Evolutionary conservation across 2,797 vertebrate species (phyloP), one percentile per base, ranked within the genome.

Genomic region (Rhinoraja longicauda): DNA sequence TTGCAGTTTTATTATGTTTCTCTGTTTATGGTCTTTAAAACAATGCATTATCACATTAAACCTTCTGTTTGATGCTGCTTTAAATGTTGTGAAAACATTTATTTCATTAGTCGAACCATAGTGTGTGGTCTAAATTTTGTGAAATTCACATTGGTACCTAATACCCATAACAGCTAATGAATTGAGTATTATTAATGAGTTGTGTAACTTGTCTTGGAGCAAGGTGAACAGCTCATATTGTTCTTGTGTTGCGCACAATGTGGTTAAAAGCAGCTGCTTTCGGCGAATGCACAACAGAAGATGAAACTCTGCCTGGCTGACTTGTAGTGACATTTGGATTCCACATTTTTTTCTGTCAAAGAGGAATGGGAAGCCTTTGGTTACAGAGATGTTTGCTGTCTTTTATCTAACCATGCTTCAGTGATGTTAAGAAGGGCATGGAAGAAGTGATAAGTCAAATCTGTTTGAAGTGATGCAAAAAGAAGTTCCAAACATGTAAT

Each of bases 381-480:
- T 94, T 95, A 94, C 95, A 95, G 90, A 75, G 94, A 96, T 96
- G 94, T 93, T 93, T 93, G 88, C 94, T 95, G 94, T 95, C 93
- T 93, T 95, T 92, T 8, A 95, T 93, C 57, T 96, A 91, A 94
- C 95, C 95, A 96, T 97, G 96, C 95, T 94, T 95, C 95, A 96
- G 95, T 94, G 94, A 97, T 97, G 97, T 96, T 95, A 97, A 96
- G 94, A 95, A 94, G 93, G 75, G 90, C 93, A 93, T 91, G 92
- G 95, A 97, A 95, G 96, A 96, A 96, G 95, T 93, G 95, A 94
- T 96, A 97, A 96, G 95, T 95, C 96, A 96, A 95, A 96, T 96
- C 95, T 96, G 94, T 96, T 94, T 96, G 95, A 97, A 96, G 96
- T 95, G 94, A 94, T 95, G 96, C 95, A 95, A 96, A 96, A 96